Conservation (phyloP, 2,797 vertebrate species). For the Sternarchorhynchus goeldii region DNA sequence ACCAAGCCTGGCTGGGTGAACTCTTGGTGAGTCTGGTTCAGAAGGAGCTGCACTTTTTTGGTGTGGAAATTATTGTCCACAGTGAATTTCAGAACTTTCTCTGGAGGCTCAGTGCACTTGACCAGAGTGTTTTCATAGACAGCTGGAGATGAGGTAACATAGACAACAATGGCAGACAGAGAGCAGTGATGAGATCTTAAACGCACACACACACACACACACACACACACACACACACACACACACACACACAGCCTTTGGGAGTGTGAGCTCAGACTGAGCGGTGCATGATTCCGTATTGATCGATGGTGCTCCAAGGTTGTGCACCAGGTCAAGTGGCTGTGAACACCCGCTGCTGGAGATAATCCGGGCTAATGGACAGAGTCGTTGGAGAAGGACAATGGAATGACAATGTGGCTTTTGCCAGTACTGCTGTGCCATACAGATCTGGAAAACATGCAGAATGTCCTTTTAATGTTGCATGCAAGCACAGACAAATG, state of each 20-base stretch:
- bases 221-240: background rate
- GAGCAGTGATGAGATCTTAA: background rate
- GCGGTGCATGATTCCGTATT: conserved; percentile 28
- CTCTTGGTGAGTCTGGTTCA: background rate
- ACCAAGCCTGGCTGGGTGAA: conserved; percentile 9
- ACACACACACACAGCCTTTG: background rate
- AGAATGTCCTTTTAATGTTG: conserved; percentile 24
- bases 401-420: conserved; percentile 40
- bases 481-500: background rate
- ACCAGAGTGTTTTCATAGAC: too few relatives aligned
- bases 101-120: too few relatives aligned
- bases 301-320: conserved; percentile 43
- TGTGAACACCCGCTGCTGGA: conserved; percentile 28
- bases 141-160: background rate
- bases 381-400: conserved; percentile 47
- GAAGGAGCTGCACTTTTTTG: conserved; percentile 2
- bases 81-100: background rate
- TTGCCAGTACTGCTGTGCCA: conserved; percentile 25
- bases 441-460: conserved; percentile 8
- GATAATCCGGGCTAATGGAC: conserved; percentile 48
- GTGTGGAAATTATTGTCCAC: background rate
- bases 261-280: background rate
- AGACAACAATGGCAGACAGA: background rate
- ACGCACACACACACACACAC: background rate
- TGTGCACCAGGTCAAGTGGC: conserved; percentile 40